These are phyloP conservation scores for Myotis planiceps DNA, from an alignment of 2,797 vertebrate genomes.

Conservation along the genomic window DNA sequence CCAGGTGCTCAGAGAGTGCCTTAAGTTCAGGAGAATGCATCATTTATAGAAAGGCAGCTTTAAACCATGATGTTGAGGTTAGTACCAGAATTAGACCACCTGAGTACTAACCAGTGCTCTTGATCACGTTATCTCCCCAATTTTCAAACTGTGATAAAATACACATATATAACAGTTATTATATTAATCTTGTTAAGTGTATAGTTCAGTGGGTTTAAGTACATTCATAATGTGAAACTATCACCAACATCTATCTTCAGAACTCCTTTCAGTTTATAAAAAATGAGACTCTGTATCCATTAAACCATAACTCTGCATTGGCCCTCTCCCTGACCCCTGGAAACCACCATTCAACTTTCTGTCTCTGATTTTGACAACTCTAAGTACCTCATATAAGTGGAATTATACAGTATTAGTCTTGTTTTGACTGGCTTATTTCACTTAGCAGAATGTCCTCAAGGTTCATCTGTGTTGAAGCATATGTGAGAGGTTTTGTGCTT, in stretches of 20 bases:
- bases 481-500: not conserved
- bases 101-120: too few relatives aligned
- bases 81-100: accelerated
- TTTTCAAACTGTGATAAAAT: not conserved
- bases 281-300: not conserved
- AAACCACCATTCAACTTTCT: not conserved
- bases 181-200: not conserved
- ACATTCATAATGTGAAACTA: not conserved
- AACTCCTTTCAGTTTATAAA: not conserved
- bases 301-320: not conserved
- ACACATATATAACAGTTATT: not conserved
- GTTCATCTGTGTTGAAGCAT: not conserved
- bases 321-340: not conserved
- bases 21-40: accelerated
- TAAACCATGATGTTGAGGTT: accelerated
- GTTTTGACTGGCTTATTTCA: not conserved
- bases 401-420: not conserved
- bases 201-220: not conserved
- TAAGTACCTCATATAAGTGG: not conserved
- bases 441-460: not conserved
- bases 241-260: not conserved
- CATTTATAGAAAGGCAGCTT: not conserved
- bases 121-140: too few relatives aligned
- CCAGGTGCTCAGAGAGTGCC: not conserved
- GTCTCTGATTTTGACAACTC: not conserved